Percentiles rank a stretch among this genome's conserved stretches.
phyloP scores from a whole-genome alignment of 1,140 invertebrate species.

The Brachionus sp. region DNA sequence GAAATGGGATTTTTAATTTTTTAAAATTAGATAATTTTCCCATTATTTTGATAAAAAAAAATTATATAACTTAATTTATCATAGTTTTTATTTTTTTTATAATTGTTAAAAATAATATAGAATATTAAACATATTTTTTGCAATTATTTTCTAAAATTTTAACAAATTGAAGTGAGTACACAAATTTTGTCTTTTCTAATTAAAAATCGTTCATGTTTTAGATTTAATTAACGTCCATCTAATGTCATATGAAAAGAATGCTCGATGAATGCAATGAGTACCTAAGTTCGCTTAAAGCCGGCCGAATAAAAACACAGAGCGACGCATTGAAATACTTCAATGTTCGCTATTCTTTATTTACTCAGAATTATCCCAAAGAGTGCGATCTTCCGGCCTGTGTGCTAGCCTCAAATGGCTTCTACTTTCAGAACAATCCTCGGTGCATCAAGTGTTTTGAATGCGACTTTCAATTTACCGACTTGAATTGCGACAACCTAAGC shows the following conservation, averaged over 20 bases:
- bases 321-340: constrained; percentile 25
- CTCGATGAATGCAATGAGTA: neutral
- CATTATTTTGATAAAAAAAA: no score
- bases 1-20: no score
- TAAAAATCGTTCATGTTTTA: neutral
- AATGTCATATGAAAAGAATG: constrained; percentile 9
- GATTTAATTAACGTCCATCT: neutral
- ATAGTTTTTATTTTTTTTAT: neutral
- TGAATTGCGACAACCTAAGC: neutral
- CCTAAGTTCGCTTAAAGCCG: neutral
- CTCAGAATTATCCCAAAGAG: constrained; percentile 9
- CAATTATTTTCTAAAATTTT: neutral
- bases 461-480: neutral
- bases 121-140: neutral
- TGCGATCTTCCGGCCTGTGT: neutral
- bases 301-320: neutral
- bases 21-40: no score
- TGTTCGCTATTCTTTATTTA: constrained; percentile 9
- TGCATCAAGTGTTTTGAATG: constrained; percentile 1
- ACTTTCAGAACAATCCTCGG: neutral
- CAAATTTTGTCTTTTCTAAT: neutral
- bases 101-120: neutral
- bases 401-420: constrained; percentile 12
- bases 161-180: neutral
- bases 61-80: no score